Conservation (phyloP, 2,113 vertebrate genomes). For the Nycticebus coucang region DNA sequence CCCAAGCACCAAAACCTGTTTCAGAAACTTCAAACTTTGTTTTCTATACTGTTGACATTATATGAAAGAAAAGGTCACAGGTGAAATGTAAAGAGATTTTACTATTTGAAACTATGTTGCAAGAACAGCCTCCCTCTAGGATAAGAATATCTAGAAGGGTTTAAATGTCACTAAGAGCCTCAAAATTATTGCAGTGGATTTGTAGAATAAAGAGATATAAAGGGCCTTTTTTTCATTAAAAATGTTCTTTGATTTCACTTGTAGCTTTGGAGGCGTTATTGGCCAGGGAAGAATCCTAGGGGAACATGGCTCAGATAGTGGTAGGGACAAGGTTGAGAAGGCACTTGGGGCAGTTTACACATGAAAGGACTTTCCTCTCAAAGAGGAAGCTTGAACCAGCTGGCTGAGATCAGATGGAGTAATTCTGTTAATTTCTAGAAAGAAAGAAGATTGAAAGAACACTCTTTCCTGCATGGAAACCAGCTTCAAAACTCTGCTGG, state of each 20-base stretch:
- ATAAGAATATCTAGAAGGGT: slow-evolving; percentile 43
- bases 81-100: slow-evolving; percentile 72
- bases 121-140: slow-evolving; percentile 41
- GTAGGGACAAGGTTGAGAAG: neutral
- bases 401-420: neutral
- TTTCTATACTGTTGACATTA: slow-evolving; percentile 64
- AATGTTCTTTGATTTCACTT: slow-evolving; percentile 74
- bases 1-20: slow-evolving; percentile 31
- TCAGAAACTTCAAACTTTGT: slow-evolving; percentile 61
- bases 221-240: slow-evolving; percentile 70
- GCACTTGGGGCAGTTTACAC: neutral
- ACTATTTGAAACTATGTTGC: slow-evolving; percentile 53
- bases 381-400: neutral
- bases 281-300: slow-evolving; percentile 44
- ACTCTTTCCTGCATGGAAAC: neutral
- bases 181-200: slow-evolving; percentile 63
- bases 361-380: slow-evolving; percentile 52
- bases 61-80: slow-evolving; percentile 70
- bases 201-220: slow-evolving; percentile 39
- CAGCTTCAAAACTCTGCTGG: neutral
- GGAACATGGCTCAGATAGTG: neutral
- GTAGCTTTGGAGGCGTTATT: neutral
- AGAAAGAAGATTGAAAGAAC: neutral
- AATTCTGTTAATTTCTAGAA: slow-evolving; percentile 43
- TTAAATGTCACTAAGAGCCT: slow-evolving; percentile 76